Evolutionary conservation across 1,140 invertebrate genomes (phyloP), one percentile per base, ranked within the genome.

Genomic region (Drosophila auraria): DNA sequence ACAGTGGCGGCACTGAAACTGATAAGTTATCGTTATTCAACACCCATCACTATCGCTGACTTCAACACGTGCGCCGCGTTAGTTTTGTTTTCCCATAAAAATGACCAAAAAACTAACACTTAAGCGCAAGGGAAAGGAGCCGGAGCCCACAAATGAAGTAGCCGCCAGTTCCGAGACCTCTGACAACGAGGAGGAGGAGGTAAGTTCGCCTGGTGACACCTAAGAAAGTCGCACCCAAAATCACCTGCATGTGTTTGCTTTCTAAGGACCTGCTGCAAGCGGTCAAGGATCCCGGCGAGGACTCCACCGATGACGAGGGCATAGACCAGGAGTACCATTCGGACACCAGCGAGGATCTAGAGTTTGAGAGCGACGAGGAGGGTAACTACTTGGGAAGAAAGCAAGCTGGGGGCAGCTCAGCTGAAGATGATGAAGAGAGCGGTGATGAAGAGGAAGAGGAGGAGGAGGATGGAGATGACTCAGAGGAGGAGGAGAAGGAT

Each of bases 271-370:
- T 90, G 59, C 56, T 91, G 54, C 91, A 92, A 70, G 80, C 87
- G 8, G 80, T 82, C 1, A 86, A 91, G 20, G 79, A 91, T 74
- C 78, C 86, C 15, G 84, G 84, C 1, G 82, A 75, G 44, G 92
- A 92, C 47, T 79, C 80, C 3, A 91, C 91, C 8, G 92, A 93
- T 23, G 90, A 93, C 70, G 92, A 93, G 68, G 92, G 92, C n/a
- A 93, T 92, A 69, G 93, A 94, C 27, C 93, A 94, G 40, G 93
- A 93, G 56, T 94, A 95, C 69, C 93, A 93, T 62, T 94, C 94
- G 3, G 95, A 95, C 80, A 94, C 94, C 38, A 95, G 95, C 36
- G 74, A 86, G 40, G 93, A 94, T 64, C 77, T 94, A n/a, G 86
- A 93, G 64, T 90, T 92, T 50, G 94, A 94, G 59, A 94, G 94